Evolutionary conservation across 2,797 vertebrate species (phyloP), one percentile per base, ranked within the genome.

Genomic region (Triplophysa bombifrons): DNA sequence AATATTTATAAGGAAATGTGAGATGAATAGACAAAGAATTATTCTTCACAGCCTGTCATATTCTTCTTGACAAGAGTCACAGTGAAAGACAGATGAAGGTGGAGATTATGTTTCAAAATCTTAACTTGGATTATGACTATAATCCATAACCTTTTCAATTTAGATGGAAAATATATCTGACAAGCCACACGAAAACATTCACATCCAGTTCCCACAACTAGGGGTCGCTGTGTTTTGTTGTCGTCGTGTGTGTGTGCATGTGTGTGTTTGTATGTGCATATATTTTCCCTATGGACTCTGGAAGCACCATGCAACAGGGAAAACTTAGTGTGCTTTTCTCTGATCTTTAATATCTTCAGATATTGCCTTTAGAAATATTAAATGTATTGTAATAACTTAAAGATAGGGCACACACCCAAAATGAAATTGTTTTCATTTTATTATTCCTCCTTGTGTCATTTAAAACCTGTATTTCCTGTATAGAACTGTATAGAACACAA

Each of bases 1-100:
- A 87, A 89, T 88, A 87, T 89, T 68, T 84, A 88, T 87, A 70
- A 85, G 70, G 81, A 63, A 68, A 41, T 75, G 73, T 82, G 63
- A 83, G 82, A 84, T 86, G 83, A 85, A 87, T 87, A 80, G 84
- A 76, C 69, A 64, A 55, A 61, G 68, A 80, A 67, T 19, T 53
- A 83, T 84, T 86, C 78, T 78, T 88, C 69, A 82, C 78, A 76
- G 63, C 78, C 67, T 38, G 34, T 7, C 34, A 38, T 38, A 55
- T 68, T 34, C 22, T 19, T 20, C 38, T 65, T 22, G 48, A 38
- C n/a, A 55, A 38, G 51, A 10, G 50, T 75, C 73, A 53, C 16
- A 8, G 20, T 65, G 2, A 16, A n/a, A 70, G 14, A 25, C 38
- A n/a, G 16, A 67, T 56, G 10, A 58, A 22, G 56, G 20, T 25